Evolutionary conservation across 2,888 invertebrate genomes (phyloP).

Genomic region (Formica aserva): DNA sequence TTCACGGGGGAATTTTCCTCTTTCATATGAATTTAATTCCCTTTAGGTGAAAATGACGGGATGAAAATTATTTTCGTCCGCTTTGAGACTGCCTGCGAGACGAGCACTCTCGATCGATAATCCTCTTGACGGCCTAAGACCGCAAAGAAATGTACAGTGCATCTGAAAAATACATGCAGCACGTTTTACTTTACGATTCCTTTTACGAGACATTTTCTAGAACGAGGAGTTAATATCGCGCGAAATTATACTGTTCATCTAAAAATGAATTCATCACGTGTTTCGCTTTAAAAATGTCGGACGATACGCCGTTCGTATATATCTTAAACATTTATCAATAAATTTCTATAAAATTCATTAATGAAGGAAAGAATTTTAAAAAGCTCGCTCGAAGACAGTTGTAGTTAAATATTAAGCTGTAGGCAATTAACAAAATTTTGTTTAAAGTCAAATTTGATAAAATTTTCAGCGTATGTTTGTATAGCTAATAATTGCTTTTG

Average conservation of each 20-base stretch:
- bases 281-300: neutral
- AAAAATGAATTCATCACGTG: neutral
- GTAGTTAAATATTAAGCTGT: neutral
- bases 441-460: neutral
- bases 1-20: neutral
- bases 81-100: slow-evolving; percentile 3
- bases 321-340: neutral
- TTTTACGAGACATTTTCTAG: neutral
- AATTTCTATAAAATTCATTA: neutral
- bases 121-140: neutral
- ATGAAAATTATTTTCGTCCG: slow-evolving; percentile 41
- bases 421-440: neutral
- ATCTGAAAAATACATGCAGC: neutral
- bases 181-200: neutral
- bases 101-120: slow-evolving; percentile 41
- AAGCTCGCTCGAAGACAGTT: neutral
- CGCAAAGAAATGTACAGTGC: slow-evolving; percentile 13
- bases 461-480: neutral
- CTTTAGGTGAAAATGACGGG: neutral
- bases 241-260: neutral
- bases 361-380: neutral
- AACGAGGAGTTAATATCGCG: neutral
- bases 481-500: neutral
- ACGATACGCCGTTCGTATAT: neutral
- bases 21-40: neutral